Percentiles rank a stretch among this genome's conserved stretches.
phyloP scores from a whole-genome alignment of 1,140 invertebrate genomes.

The Dendrolimus kikuchii region DNA sequence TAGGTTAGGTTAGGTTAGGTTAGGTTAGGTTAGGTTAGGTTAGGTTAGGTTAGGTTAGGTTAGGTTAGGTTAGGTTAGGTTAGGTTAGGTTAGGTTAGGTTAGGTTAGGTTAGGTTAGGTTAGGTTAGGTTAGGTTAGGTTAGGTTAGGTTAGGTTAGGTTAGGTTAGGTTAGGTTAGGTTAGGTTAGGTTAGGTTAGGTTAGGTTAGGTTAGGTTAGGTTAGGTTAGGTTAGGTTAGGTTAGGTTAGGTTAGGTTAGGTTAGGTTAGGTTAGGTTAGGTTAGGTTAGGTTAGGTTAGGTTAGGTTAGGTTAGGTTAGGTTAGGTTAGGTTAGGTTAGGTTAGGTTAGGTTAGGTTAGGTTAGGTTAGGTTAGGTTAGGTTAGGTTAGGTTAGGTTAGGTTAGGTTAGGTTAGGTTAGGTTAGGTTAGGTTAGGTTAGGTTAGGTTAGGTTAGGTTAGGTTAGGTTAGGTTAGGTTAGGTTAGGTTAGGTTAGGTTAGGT shows the following conservation, averaged over 20 bases:
- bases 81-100: constrained; percentile 19
- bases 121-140: constrained; percentile 28
- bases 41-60: constrained; percentile 17
- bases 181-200: constrained; percentile 8
- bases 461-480: constrained; percentile 23
- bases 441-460: constrained; percentile 19
- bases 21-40: constrained; percentile 19
- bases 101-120: constrained; percentile 19
- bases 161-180: constrained; percentile 8
- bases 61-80: constrained; percentile 21
- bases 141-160: constrained; percentile 25
- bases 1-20: constrained; percentile 21
- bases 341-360: constrained; percentile 10
- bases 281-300: constrained; percentile 12
- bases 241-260: no score
- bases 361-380: constrained; percentile 9
- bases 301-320: constrained; percentile 10
- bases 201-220: constrained; percentile 19
- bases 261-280: constrained; percentile 13
- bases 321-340: constrained; percentile 11
- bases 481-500: constrained; percentile 15
- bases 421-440: constrained; percentile 17
- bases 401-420: constrained; percentile 22
- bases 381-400: constrained; percentile 24
- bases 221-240: constrained; percentile 16